Base-by-base conservation (phyloP, 2,797 vertebrate species). In the Diplodus puntazzo region DNA sequence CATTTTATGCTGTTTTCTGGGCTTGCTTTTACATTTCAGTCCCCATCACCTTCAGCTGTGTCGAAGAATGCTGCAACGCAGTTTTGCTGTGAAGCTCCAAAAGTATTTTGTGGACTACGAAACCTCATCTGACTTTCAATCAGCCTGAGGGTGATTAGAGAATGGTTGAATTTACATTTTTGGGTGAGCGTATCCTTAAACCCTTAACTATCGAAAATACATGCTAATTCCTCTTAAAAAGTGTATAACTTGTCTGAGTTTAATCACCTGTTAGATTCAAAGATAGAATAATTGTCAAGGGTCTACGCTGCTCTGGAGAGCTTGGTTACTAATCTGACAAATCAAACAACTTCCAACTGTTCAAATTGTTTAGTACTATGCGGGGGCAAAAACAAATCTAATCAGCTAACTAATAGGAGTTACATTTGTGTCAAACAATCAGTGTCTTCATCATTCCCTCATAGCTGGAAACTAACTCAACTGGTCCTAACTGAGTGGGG, bases 201-300 rank as follows among this genome's bases (percentile, higher is more conserved):
- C 9, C 42, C 17, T 20, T 48, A 6, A 50, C 59, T 21, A 43
- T 23, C 3, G 42, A 21, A 13, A 64, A 3, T n/a, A 6, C 23
- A 42, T 5, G 6, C 14, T 71, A 5, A 53, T 6, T 54, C 17
- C 16, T 55, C 7, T 23, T 54, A 0, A 43, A 54, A 42, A 21
- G 4, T 9, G 46, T 45, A 46, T 2, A 45, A 2, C n/a, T n/a
- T 23, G 2, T 10, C 34, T 55, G 20, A 75, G 39, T 66, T 61
- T 20, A 45, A 67, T 73, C 64, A 76, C 48, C 65, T 57, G 65
- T 76, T 62, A 27, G 12, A 72, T n/a, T 69, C 18, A 75, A 13
- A 1, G 30, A 69, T 27, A 48, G 0, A 23, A 76, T 60, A 71
- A 75, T 10, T 62, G 23, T 39, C 62, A 20, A 48, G 23, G n/a